Percentiles rank a stretch among this genome's conserved stretches.
Evolutionary conservation across 2,888 invertebrate species (phyloP).

Genomic region (Xylocampa areola): DNA sequence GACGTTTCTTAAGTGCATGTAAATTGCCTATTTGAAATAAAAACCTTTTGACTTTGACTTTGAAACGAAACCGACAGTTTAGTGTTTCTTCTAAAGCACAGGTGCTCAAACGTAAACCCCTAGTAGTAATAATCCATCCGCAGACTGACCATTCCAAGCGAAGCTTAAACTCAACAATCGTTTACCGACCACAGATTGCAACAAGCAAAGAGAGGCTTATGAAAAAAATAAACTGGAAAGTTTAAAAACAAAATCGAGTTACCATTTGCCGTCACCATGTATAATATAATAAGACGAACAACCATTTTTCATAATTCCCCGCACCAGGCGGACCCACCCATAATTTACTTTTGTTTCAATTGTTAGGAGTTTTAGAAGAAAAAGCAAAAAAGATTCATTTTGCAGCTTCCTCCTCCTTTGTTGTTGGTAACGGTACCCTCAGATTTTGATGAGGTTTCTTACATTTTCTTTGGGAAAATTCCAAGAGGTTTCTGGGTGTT

Average conservation of each 20-base stretch:
- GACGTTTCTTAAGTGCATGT: no score
- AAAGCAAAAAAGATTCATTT: conserved; percentile 77
- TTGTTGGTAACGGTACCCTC: conserved; percentile 59
- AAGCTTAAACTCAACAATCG: no score
- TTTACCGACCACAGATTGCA: no score
- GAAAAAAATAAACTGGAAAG: conserved; percentile 25
- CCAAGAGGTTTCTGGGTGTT: conserved; percentile 43
- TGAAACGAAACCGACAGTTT: no score
- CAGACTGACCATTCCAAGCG: no score
- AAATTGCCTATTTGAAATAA: no score
- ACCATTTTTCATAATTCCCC: conserved; percentile 83
- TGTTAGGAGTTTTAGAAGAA: conserved; percentile 78
- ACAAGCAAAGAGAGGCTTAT: no score
- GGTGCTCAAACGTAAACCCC: no score
- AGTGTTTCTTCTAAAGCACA: no score
- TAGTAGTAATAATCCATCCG: no score
- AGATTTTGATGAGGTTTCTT: conserved; percentile 69
- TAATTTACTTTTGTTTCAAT: conserved; percentile 89
- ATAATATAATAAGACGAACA: conserved; percentile 62
- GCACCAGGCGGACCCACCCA: conserved; percentile 66
- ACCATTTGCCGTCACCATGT: conserved; percentile 47
- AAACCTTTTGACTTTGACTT: no score
- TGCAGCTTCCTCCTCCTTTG: conserved; percentile 70
- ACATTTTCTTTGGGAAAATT: conserved; percentile 55
- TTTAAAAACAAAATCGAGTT: conserved; percentile 59